Evolutionary conservation across 2,113 vertebrate genomes (phyloP), one percentile per base, ranked within the genome.

Genomic region (Bombycilla garrulus): DNA sequence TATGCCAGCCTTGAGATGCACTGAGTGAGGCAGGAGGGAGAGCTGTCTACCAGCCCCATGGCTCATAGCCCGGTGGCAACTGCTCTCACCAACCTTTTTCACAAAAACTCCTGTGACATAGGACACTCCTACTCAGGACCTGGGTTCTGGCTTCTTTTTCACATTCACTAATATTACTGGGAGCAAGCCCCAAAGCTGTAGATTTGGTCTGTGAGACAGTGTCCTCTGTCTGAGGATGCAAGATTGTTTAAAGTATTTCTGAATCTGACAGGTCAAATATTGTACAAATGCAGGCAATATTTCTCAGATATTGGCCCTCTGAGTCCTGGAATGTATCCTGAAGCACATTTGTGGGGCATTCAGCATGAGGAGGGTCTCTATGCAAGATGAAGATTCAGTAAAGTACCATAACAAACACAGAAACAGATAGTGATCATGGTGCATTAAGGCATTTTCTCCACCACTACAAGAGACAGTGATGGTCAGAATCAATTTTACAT

Each of bases 401-500:
- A 44, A 76, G 25, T 48, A 61, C 40, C 24, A 23, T 50, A 53
- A 79, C 47, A 94, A 87, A 87, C 40, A 87, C 35, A 64, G 56
- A 79, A 78, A 58, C 11, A 64, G 48, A 73, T 5, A 79, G 15
- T 0, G 0, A 57, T 61, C 31, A 36, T 1, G 2, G 36, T 2
- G 2, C 2, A 3, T 85, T 86, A 76, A 82, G 20, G 36, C 25
- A 65, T 88, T 91, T 92, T 82, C 62, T 20, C 48, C 48, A 36
- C 15, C 0, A 0, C 42, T 69, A 19, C 31, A 80, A 93, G 71
- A 80, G 94, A 88, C 2, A 4, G 48, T 21, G 47, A 64, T 42
- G 33, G 65, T 33, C 58, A 66, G 92, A 94, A 88, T 86, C 45
- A 67, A 7, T 88, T 90, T 74, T 67, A 72, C 26, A 45, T 50